phyloP scores from a whole-genome alignment of 37 sponge, comb jelly and placozoan genomes.

The Oopsacas minuta region DNA sequence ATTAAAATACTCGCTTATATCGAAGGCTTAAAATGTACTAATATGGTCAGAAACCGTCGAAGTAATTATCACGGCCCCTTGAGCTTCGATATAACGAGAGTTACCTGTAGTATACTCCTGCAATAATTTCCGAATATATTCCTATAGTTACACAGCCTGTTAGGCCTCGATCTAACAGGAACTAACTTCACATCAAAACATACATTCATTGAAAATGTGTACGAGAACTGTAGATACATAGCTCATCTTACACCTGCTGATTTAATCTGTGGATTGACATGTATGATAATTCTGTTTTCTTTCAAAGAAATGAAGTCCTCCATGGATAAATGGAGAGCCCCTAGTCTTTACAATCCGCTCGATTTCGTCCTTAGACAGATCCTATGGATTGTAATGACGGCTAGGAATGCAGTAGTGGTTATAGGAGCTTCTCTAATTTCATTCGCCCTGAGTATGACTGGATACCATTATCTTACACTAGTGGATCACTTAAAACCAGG shows the following conservation, averaged over 20 bases:
- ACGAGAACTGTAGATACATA: neutral
- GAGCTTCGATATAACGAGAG: too few relatives aligned
- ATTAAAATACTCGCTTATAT: too few relatives aligned
- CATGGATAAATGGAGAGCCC: neutral
- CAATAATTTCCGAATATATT: too few relatives aligned
- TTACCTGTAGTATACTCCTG: too few relatives aligned
- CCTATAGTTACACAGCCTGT: neutral
- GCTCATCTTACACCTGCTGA: neutral
- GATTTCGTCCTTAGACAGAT: neutral
- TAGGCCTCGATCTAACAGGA: neutral
- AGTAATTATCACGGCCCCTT: too few relatives aligned
- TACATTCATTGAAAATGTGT: neutral
- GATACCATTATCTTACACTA: slow-evolving; percentile 4
- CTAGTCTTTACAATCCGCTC: neutral
- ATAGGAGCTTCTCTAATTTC: slow-evolving; percentile 52
- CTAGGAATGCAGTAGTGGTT: slow-evolving; percentile 81
- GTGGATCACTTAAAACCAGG: slow-evolving; percentile 14
- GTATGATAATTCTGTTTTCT: neutral
- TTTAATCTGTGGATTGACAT: neutral
- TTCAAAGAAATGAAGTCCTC: neutral
- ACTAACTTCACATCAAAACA: neutral
- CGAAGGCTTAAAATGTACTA: too few relatives aligned
- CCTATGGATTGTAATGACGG: slow-evolving; percentile 20
- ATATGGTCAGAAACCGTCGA: too few relatives aligned
- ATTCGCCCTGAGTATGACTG: slow-evolving; percentile 21